phyloP scores from a whole-genome alignment of 1,140 invertebrate genomes.

The Philotrypesis tridentata region DNA sequence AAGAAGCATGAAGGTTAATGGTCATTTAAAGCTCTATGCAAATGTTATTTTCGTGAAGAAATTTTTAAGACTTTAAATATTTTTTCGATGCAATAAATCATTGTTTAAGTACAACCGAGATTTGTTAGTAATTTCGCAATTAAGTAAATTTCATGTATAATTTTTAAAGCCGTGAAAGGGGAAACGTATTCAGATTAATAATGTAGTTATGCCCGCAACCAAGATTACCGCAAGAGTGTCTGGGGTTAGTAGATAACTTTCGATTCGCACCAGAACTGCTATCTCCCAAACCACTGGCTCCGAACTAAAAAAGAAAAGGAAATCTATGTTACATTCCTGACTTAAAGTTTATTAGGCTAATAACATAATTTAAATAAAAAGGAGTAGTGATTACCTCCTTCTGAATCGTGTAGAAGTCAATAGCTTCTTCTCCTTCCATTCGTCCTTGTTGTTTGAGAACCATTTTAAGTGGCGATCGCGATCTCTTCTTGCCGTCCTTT shows the following conservation, averaged over 20 bases:
- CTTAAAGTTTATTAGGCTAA: not conserved
- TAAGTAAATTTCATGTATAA: constrained; percentile 49
- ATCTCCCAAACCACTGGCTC: constrained; percentile 72
- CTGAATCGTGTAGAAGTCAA: constrained; percentile 83
- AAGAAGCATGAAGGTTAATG: not conserved
- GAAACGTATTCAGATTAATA: constrained; percentile 66
- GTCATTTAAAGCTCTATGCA: not conserved
- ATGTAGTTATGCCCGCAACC: constrained; percentile 74
- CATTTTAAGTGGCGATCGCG: constrained; percentile 83
- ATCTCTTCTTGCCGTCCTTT: constrained; percentile 76
- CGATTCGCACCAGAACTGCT: constrained; percentile 75
- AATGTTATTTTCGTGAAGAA: not conserved
- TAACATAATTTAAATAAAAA: not conserved
- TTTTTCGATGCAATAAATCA: not conserved
- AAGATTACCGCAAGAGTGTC: constrained; percentile 75
- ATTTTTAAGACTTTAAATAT: not conserved
- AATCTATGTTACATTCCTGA: constrained; percentile 52
- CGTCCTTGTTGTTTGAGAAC: constrained; percentile 84
- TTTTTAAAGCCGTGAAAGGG: constrained; percentile 47
- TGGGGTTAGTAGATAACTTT: constrained; percentile 75
- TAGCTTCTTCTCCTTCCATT: constrained; percentile 75
- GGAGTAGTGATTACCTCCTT: constrained; percentile 78
- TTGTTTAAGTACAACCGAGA: not conserved
- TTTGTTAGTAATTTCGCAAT: constrained; percentile 48
- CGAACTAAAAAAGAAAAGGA: constrained; percentile 67